phyloP scores from a whole-genome alignment of 1,140 invertebrate genomes.

The Drosophila micromelanica region DNA sequence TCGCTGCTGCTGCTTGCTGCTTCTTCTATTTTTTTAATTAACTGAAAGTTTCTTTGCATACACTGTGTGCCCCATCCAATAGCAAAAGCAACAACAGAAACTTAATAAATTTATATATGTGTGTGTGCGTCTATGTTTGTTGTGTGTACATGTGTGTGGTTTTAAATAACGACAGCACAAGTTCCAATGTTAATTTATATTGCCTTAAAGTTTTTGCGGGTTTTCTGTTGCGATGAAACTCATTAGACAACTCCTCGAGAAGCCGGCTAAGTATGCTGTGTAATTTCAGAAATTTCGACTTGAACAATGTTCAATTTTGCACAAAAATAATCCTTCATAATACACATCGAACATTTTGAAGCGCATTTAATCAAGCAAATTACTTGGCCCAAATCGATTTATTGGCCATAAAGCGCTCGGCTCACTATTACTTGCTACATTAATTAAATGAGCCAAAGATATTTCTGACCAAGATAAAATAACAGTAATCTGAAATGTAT shows the following conservation, averaged over 20 bases:
- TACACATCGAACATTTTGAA: not conserved
- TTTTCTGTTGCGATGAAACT: constrained; percentile 45
- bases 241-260: constrained; percentile 44
- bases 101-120: constrained; percentile 41
- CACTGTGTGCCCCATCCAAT: constrained; percentile 26
- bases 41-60: constrained; percentile 68
- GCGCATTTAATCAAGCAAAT: constrained; percentile 20
- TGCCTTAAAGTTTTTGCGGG: constrained; percentile 65
- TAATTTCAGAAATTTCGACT: constrained; percentile 15
- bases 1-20: constrained; percentile 15
- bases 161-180: constrained; percentile 28
- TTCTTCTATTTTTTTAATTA: constrained; percentile 66
- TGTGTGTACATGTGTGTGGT: constrained; percentile 16
- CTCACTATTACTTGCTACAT: not conserved
- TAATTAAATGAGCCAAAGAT: constrained; percentile 12
- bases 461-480: constrained; percentile 1
- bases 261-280: not conserved
- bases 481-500: not conserved
- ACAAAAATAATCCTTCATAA: not conserved
- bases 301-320: not conserved
- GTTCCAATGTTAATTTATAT: constrained; percentile 48
- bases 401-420: constrained; percentile 4
- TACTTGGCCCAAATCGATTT: not conserved
- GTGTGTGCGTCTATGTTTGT: constrained; percentile 7
- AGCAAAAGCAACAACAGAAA: constrained; percentile 35